A percentile compares a stretch with the other conserved stretches of the same genome.
phyloP scores from a whole-genome alignment of 2,797 vertebrate species.

The Pampus argenteus region DNA sequence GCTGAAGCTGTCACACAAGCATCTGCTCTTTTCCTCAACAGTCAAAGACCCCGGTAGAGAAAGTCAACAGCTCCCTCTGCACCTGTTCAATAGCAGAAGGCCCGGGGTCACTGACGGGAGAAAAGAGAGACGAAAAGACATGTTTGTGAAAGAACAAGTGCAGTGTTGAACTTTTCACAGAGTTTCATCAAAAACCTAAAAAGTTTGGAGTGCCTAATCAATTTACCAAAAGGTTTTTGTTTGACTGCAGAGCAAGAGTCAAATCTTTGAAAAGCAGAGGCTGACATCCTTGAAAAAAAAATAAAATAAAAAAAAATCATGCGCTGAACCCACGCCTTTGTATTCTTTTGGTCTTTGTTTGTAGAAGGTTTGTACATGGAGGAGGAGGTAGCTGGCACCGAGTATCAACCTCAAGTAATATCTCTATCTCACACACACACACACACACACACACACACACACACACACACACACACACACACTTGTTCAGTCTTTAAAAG shows the following conservation, averaged over 20 bases:
- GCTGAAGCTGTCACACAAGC: slow-evolving; percentile 55
- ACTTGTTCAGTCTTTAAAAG: slow-evolving; percentile 77
- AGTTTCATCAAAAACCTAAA: slow-evolving; percentile 73
- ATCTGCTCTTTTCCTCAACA: slow-evolving; percentile 51
- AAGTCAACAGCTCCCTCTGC: slow-evolving; percentile 62
- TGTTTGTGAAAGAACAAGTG: slow-evolving; percentile 63
- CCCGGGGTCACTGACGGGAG: slow-evolving; percentile 69
- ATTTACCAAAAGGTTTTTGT: slow-evolving; percentile 80
- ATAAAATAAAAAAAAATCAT: slow-evolving; percentile 48
- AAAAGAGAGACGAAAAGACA: slow-evolving; percentile 54
- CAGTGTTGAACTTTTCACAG: slow-evolving; percentile 74
- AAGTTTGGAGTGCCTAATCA: slow-evolving; percentile 81
- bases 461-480: slow-evolving; percentile 35
- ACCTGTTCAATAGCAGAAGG: slow-evolving; percentile 64
- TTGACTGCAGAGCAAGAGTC: slow-evolving; percentile 79
- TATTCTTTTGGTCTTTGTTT: slow-evolving; percentile 84
- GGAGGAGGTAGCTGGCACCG: slow-evolving; percentile 80
- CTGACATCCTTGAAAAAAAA: slow-evolving; percentile 71
- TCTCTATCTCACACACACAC: no score
- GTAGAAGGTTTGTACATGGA: slow-evolving; percentile 78
- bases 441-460: slow-evolving; percentile 19
- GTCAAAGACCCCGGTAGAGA: slow-evolving; percentile 46
- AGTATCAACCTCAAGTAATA: slow-evolving; percentile 79
- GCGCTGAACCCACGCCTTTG: slow-evolving; percentile 78
- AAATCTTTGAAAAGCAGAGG: slow-evolving; percentile 82